These are phyloP conservation scores for Stenodema calcarata DNA, from an alignment of 2,888 invertebrate genomes.

Conservation along the genomic window DNA sequence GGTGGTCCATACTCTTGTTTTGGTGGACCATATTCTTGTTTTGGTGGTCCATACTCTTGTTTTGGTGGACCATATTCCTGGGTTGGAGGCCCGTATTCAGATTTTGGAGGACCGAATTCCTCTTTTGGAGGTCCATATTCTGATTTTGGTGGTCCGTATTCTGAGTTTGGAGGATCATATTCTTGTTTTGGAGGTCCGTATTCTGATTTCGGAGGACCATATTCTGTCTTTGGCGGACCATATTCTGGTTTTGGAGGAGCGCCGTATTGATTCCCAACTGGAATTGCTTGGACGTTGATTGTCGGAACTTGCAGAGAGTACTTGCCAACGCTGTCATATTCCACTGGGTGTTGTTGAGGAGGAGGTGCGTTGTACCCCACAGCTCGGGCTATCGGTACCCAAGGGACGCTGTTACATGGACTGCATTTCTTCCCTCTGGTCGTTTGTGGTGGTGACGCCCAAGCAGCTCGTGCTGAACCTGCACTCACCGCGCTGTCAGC, in stretches of 20 bases:
- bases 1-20: slow-evolving; percentile 57
- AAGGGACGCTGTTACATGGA: slow-evolving; percentile 80
- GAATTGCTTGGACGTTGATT: slow-evolving; percentile 51
- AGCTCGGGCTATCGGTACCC: slow-evolving; percentile 73
- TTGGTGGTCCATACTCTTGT: slow-evolving; percentile 49
- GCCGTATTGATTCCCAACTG: slow-evolving; percentile 56
- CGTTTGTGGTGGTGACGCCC: slow-evolving; percentile 59
- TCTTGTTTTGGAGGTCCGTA: slow-evolving; percentile 58
- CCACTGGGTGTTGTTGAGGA: slow-evolving; percentile 49
- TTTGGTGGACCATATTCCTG: slow-evolving; percentile 56
- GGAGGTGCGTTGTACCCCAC: slow-evolving; percentile 57
- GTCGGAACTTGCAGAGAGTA: slow-evolving; percentile 37
- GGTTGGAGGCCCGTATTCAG: slow-evolving; percentile 53
- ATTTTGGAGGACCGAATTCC: slow-evolving; percentile 55
- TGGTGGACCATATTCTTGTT: slow-evolving; percentile 31
- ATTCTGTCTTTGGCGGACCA: slow-evolving; percentile 57
- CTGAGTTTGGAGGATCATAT: slow-evolving; percentile 19
- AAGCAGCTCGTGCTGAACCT: slow-evolving; percentile 60
- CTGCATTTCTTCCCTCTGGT: slow-evolving; percentile 66
- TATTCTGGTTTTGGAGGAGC: slow-evolving; percentile 57
- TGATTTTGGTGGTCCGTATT: slow-evolving; percentile 53
- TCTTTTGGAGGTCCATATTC: slow-evolving; percentile 57
- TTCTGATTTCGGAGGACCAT: slow-evolving; percentile 58
- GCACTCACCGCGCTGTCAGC: neutral
- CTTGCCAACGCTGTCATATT: slow-evolving; percentile 50